These are phyloP conservation scores for Prochilodus magdalenae DNA, from an alignment of 2,113 vertebrate genomes.

Conservation along the genomic window DNA sequence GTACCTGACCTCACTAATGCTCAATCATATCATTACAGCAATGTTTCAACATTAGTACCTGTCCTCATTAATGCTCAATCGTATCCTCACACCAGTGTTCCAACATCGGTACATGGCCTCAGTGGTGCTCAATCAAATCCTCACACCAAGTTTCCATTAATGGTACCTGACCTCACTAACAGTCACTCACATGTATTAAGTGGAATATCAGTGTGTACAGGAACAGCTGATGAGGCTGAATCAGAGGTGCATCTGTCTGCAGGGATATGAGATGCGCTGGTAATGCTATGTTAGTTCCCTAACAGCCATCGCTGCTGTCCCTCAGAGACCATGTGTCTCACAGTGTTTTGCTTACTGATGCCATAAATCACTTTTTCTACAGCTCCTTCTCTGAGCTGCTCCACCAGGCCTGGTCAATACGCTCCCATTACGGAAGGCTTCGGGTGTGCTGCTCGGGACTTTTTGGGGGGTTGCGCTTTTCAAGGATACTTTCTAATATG, in stretches of 20 bases:
- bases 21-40: too few relatives aligned
- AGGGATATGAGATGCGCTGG: not conserved
- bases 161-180: too few relatives aligned
- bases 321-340: constrained; percentile 24
- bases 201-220: too few relatives aligned
- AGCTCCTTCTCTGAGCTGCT: constrained; percentile 22
- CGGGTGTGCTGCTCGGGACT: constrained; percentile 24
- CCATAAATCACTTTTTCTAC: constrained; percentile 47
- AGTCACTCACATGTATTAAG: too few relatives aligned
- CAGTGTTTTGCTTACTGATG: constrained; percentile 47
- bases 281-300: constrained; percentile 27
- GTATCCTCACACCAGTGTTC: too few relatives aligned
- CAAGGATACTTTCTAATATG: constrained; percentile 46
- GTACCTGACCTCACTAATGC: too few relatives aligned
- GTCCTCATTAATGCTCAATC: too few relatives aligned
- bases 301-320: constrained; percentile 24
- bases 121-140: too few relatives aligned
- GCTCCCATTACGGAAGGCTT: constrained; percentile 45
- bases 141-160: too few relatives aligned
- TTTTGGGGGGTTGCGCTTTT: constrained; percentile 42
- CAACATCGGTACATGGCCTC: too few relatives aligned
- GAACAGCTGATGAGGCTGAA: not conserved
- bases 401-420: constrained; percentile 52
- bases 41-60: too few relatives aligned
- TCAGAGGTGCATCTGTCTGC: not conserved